phyloP scores from a whole-genome alignment of 2,888 invertebrate genomes.

The Caenorhabditis becei region DNA sequence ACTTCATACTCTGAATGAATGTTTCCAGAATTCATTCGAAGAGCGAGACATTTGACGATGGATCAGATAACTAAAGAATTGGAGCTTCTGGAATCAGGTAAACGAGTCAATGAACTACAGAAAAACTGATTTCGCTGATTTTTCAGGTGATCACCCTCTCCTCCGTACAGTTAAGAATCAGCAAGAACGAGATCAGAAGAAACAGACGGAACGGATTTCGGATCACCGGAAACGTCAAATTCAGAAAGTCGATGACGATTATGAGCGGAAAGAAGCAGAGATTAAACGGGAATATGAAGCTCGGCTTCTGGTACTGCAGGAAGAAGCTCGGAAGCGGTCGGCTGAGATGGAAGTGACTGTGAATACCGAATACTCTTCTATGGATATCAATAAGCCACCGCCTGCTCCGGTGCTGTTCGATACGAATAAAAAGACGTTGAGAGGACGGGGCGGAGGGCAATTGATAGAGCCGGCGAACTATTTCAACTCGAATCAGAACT shows the following conservation, averaged over 20 bases:
- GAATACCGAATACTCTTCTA: constrained; percentile 12
- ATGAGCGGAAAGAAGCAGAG: background rate
- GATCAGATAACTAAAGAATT: background rate
- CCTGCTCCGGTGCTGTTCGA: constrained; percentile 16
- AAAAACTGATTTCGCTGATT: too few relatives aligned
- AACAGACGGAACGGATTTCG: background rate
- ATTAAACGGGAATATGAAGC: background rate
- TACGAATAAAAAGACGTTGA: constrained; percentile 44
- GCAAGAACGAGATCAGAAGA: background rate
- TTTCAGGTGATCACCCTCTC: constrained; percentile 27
- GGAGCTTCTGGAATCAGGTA: background rate
- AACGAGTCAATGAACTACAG: too few relatives aligned
- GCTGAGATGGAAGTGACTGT: constrained; percentile 13
- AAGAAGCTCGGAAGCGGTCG: constrained; percentile 13
- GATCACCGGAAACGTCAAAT: constrained; percentile 12
- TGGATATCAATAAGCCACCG: constrained; percentile 44
- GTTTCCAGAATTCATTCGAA: background rate
- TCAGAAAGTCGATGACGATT: constrained; percentile 1
- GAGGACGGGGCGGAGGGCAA: constrained; percentile 49
- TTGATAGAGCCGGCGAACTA: constrained; percentile 48
- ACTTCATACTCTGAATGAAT: too few relatives aligned
- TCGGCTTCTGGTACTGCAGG: constrained; percentile 9
- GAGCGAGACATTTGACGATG: too few relatives aligned
- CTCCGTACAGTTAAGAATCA: background rate
- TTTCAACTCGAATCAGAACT: constrained; percentile 34